Percentiles rank a stretch among this genome's conserved stretches.
phyloP scores from a whole-genome alignment of 2,888 invertebrate genomes.

The Xanthia togata region DNA sequence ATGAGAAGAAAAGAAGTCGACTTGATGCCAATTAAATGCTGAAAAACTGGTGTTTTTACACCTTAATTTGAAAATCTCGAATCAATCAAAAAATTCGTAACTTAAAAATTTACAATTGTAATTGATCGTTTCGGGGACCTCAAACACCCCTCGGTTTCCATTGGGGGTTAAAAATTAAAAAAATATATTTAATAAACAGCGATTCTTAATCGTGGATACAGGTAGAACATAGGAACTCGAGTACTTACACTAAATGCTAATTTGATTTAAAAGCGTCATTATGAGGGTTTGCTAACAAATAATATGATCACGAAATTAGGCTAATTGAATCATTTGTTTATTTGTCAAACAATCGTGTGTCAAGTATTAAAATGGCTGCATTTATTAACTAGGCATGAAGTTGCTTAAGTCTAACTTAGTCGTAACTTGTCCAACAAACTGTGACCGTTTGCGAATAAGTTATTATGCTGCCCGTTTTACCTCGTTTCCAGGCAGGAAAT shows the following conservation, averaged over 20 bases:
- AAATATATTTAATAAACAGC: no score
- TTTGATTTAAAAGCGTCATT: not conserved
- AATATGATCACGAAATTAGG: slow-evolving; percentile 24
- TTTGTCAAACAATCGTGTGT: slow-evolving; percentile 44
- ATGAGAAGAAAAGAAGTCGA: not conserved
- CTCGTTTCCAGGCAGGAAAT: slow-evolving; percentile 40
- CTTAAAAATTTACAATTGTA: no score
- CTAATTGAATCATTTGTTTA: slow-evolving; percentile 42
- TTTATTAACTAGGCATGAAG: slow-evolving; percentile 25
- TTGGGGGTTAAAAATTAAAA: no score
- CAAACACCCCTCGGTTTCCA: no score
- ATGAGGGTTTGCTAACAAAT: not conserved
- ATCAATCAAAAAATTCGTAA: no score
- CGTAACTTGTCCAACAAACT: slow-evolving; percentile 39
- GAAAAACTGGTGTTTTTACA: not conserved
- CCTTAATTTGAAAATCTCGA: not conserved
- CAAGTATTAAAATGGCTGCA: slow-evolving; percentile 41
- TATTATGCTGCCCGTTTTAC: slow-evolving; percentile 25
- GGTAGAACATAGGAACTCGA: not conserved
- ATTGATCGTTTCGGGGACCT: no score
- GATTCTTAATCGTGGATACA: not conserved
- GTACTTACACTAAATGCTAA: not conserved
- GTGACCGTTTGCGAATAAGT: slow-evolving; percentile 34
- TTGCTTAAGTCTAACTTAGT: slow-evolving; percentile 6
- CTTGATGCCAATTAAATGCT: not conserved